Base-by-base conservation (phyloP, 1,140 invertebrate genomes). In the Charaxes varanes region DNA sequence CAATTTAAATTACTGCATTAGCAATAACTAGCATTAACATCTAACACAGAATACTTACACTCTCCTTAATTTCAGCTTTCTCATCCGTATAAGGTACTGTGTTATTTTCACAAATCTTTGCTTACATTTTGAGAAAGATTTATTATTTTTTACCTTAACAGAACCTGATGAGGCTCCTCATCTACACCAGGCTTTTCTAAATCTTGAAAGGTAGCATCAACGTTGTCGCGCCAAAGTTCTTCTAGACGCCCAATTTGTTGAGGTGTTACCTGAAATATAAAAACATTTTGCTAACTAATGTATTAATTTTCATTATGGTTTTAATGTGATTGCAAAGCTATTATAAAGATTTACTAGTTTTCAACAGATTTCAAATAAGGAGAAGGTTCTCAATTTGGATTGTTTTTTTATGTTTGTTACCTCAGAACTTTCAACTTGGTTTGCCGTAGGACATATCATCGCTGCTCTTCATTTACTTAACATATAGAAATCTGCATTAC, bases 161-260 rank as follows among this genome's bases (percentile, higher is more conserved):
- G 78, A 15, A 99, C 97, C 74, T 97, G 97, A 66, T 98, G 94
- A 0, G 97, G 97, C 67, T 99, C 97, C 65, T 97, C 96, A 74
- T 99, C 97, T 0, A 98, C 92, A 2, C 97, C 97, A 0, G 97
- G 97, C 67, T 98, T 97, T 71, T 99, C 97, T 30, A 99, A 84
- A 83, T 99, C 97, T 85, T 99, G 95, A 63, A 99, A 95, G 7
- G 95, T 98, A 0, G 98, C 97, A 62, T 99, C 95, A 2, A 96
- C 93, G 74, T 99, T 99, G 31, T 98, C 96, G 62, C 98, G 97
- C 98, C 98, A 99, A 2, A 99, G 76, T 68, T 99, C 98, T 86
- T 99, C 98, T 3, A 99, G 86, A 65, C 98, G 97, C 46, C 97
- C 97, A 23, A 99, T 99, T 81, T 99, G 97, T 47, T 96, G 93